Evolutionary conservation across 2,113 vertebrate genomes (phyloP).

Genomic region (Aspidoscelis tigris): DNA sequence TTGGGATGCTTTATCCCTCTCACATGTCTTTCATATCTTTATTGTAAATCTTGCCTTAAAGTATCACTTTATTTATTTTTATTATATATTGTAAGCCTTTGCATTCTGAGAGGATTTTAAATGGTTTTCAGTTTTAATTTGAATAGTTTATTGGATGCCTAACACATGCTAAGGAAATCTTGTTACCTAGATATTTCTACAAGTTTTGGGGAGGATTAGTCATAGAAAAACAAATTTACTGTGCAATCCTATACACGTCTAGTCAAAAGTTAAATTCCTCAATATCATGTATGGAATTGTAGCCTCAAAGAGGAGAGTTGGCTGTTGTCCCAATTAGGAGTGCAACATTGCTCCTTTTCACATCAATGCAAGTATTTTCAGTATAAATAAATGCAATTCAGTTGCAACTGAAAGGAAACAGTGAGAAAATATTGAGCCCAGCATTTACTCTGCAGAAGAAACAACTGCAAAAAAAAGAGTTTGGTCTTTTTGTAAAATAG

Average conservation of each 20-base stretch:
- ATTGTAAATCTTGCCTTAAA: slow-evolving; percentile 31
- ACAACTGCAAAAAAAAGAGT: slow-evolving; percentile 15
- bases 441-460: slow-evolving; percentile 36
- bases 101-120: slow-evolving; percentile 28
- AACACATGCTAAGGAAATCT: not conserved
- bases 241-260: not conserved
- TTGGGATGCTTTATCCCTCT: slow-evolving; percentile 39
- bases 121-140: slow-evolving; percentile 2
- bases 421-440: not conserved
- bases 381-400: slow-evolving; percentile 43
- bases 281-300: not conserved
- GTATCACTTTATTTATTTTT: slow-evolving; percentile 69
- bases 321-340: slow-evolving; percentile 20
- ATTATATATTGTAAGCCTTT: slow-evolving; percentile 22
- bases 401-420: slow-evolving; percentile 13
- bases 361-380: slow-evolving; percentile 22
- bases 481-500: slow-evolving; percentile 13
- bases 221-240: slow-evolving; percentile 12
- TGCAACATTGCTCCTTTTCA: not conserved
- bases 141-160: slow-evolving; percentile 19
- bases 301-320: not conserved
- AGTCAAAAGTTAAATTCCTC: not conserved
- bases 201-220: slow-evolving; percentile 7
- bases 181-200: slow-evolving; percentile 8
- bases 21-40: slow-evolving; percentile 37